phyloP scores from a whole-genome alignment of 2,888 invertebrate genomes.

The Cylloceria caligata region DNA sequence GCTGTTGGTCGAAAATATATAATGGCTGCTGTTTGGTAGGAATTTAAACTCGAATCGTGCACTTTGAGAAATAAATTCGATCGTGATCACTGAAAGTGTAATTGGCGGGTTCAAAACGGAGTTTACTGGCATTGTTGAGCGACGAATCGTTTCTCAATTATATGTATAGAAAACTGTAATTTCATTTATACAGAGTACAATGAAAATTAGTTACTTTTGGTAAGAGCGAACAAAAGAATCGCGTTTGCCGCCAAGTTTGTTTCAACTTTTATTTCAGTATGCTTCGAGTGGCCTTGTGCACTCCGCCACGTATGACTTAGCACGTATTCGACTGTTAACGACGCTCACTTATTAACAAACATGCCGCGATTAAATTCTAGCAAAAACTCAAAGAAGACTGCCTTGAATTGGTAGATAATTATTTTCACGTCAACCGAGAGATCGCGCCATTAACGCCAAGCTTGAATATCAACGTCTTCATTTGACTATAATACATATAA shows the following conservation, averaged over 20 bases:
- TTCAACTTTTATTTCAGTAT: slow-evolving; percentile 8
- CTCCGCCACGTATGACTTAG: slow-evolving; percentile 67
- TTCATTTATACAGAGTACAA: neutral
- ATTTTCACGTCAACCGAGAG: slow-evolving; percentile 67
- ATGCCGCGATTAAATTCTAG: slow-evolving; percentile 67
- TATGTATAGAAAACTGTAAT: neutral
- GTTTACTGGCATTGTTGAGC: neutral
- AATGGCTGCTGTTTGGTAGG: no score
- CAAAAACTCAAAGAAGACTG: slow-evolving; percentile 77
- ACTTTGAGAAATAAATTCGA: no score
- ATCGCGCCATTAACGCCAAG: slow-evolving; percentile 4
- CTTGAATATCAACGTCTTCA: neutral
- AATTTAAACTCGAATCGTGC: no score
- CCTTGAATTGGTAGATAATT: slow-evolving; percentile 78
- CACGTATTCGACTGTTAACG: slow-evolving; percentile 70
- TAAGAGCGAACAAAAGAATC: neutral
- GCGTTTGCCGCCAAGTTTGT: slow-evolving; percentile 1
- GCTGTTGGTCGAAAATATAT: no score
- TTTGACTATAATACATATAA: neutral
- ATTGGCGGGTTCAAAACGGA: no score
- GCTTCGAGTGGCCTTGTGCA: slow-evolving; percentile 67
- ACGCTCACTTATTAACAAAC: slow-evolving; percentile 45
- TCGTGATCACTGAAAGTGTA: no score
- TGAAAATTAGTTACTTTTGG: neutral
- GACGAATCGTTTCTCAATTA: neutral